phyloP scores from a whole-genome alignment of 2,113 vertebrate genomes.

The Eurypyga helias region DNA sequence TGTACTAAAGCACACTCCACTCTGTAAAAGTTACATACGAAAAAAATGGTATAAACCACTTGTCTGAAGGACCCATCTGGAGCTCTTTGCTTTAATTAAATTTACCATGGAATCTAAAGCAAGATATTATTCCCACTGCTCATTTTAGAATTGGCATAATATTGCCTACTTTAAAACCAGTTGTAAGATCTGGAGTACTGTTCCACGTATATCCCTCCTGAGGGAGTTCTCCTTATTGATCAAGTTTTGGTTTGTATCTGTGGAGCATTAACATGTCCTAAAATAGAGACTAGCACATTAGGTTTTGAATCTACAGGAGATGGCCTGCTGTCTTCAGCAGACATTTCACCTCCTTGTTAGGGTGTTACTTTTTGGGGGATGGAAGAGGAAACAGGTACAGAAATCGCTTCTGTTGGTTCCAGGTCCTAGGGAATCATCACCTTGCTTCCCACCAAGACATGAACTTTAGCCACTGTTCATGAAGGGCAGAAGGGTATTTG shows the following conservation, averaged over 20 bases:
- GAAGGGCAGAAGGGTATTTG: neutral
- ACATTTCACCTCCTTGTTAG: neutral
- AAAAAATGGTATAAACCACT: neutral
- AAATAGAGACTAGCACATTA: fast-evolving
- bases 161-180: neutral
- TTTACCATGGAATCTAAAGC: neutral
- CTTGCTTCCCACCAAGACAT: neutral
- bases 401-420: neutral
- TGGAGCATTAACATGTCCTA: neutral
- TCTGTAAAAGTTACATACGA: neutral
- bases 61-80: neutral
- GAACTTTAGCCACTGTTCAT: neutral
- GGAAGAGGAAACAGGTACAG: neutral
- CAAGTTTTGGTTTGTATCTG: neutral
- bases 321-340: neutral
- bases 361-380: neutral
- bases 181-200: neutral
- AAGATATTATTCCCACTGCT: neutral
- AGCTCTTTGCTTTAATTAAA: conserved; percentile 22
- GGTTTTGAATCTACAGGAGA: neutral
- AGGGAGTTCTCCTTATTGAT: neutral
- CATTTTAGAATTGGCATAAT: neutral
- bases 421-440: neutral
- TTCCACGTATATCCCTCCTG: neutral
- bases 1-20: neutral